phyloP scores from a whole-genome alignment of 2,797 vertebrate genomes.

The Mormyrops boulengeri region DNA sequence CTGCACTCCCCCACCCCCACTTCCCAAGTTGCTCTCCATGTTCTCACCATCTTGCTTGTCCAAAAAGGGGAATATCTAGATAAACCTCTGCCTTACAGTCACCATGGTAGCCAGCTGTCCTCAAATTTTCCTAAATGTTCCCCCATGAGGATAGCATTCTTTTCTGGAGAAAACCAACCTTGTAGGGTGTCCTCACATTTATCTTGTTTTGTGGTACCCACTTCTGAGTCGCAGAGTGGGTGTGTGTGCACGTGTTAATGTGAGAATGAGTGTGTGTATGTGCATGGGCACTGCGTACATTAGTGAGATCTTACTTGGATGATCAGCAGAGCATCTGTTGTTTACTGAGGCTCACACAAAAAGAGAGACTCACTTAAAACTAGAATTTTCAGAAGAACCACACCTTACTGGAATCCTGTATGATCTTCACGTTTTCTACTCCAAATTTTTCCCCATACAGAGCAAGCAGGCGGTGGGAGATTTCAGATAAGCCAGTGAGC shows the following conservation, averaged over 20 bases:
- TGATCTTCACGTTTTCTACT: conserved; percentile 82
- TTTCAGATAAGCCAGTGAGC: conserved; percentile 88
- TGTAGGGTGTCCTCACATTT: not conserved
- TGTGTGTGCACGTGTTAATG: not conserved
- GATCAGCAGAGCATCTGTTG: not conserved
- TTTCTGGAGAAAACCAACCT: not conserved
- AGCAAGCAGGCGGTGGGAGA: conserved; percentile 83
- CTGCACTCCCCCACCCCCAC: not conserved
- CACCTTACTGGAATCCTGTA: conserved; percentile 97
- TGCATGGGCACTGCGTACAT: not conserved
- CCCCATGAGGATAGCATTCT: not conserved
- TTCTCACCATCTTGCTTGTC: not conserved
- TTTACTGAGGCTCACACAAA: not conserved
- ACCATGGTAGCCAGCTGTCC: not conserved
- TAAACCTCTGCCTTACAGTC: not conserved
- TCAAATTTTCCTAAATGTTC: not conserved
- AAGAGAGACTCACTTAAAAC: not conserved
- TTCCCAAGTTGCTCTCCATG: not conserved
- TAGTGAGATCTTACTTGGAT: not conserved
- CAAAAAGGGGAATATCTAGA: not conserved
- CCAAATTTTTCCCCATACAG: conserved; percentile 96
- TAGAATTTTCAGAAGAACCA: not conserved
- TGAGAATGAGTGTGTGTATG: not conserved
- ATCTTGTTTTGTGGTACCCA: not conserved
- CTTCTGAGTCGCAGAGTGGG: not conserved